Evolutionary conservation across 1,140 invertebrate species (phyloP), one percentile per base, ranked within the genome.

Genomic region (Panulirus ornatus): DNA sequence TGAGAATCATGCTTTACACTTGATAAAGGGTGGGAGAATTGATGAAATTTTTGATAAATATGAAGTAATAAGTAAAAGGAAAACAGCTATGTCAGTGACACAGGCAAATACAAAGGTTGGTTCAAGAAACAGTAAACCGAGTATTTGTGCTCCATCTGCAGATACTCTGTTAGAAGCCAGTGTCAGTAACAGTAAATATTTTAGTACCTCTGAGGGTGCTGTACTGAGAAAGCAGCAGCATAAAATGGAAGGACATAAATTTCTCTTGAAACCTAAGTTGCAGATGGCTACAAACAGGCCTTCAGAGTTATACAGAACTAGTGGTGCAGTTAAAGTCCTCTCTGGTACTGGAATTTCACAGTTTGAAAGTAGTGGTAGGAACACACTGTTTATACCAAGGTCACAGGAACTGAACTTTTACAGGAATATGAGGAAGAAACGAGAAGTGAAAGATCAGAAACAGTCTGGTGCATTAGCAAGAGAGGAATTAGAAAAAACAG

Each of bases 381-480:
- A 22, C 47, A 47, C 11, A 51, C n/a, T 79, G 40, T 79, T 79
- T 47, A 16, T 79, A 9, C 76, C 76, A 27, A 79, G 76, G 42
- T 27, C 76, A n/a, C 76, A 47, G 42, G 76, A 79, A 51, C n/a
- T 79, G 11, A 27, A 6, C 42, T 79, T 14, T 30, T 51, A 79
- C n/a, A 2, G 6, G 51, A 47, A 30, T 34, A 19, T 9, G 22
- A 47, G 8, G 3, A 51, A 3, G 14, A 79, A 27, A 3, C 27
- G 27, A 27, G 76, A 27, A 47, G 22, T n/a, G 51, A 6, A 19
- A 14, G 44, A 34, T 34, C 8, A 79, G 16, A 79, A 79, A n/a
- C 38, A 27, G 27, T 6, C 11, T 27, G 27, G 44, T 47, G n/a
- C 14, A 40, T 42, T 19, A 40, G 16, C 36, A 42, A 44, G 42